These are phyloP conservation scores for Orcinus orca DNA, from an alignment of 2,113 vertebrate species.

Conservation along the genomic window DNA sequence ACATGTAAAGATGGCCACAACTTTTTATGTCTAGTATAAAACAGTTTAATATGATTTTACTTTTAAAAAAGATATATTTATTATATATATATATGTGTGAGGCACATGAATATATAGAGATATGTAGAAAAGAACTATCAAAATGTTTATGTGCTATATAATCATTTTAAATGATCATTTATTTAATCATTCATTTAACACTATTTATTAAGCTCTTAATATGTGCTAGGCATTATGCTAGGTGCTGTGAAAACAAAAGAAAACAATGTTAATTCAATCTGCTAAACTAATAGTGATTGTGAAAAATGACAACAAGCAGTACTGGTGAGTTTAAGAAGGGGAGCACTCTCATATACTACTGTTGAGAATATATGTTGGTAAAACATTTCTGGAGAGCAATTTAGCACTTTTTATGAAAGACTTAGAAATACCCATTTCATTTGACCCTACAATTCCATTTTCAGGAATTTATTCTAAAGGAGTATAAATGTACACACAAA, in stretches of 20 bases:
- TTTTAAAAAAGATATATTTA: background rate
- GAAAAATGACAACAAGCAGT: background rate
- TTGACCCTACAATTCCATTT: background rate
- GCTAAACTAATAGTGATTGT: background rate
- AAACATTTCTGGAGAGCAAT: background rate
- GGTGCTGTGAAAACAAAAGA: background rate
- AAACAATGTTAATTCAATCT: background rate
- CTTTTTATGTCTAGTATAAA: background rate
- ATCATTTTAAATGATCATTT: background rate
- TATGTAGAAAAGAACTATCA: background rate
- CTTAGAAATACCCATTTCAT: background rate
- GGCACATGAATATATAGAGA: background rate
- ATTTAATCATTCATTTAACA: background rate
- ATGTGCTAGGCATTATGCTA: background rate
- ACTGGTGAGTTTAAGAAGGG: constrained; percentile 3
- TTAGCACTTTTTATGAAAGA: background rate
- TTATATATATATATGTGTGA: background rate
- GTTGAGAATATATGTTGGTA: background rate
- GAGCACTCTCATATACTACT: background rate
- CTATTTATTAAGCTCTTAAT: constrained; percentile 26
- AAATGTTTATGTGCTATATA: background rate
- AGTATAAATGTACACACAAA: background rate
- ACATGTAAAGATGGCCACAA: background rate
- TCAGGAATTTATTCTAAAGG: background rate
- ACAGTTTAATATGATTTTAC: background rate